Percentiles rank a stretch among this genome's conserved stretches.
Conservation (phyloP, 2,113 vertebrate species). For the Leiothrix lutea region DNA sequence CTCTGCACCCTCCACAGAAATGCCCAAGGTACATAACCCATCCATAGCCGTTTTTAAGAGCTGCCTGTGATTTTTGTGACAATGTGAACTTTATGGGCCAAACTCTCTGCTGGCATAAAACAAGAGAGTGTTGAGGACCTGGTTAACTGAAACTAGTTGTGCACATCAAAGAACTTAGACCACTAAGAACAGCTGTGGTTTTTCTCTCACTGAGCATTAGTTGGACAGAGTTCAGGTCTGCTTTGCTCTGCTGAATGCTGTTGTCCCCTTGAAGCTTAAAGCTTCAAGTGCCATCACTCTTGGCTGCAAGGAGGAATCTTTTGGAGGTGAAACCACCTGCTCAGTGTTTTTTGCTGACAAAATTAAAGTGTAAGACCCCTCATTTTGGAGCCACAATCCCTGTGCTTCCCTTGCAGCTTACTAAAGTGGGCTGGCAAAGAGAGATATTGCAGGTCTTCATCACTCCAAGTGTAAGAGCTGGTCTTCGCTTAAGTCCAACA, state of each 20-base stretch:
- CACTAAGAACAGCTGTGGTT: neutral
- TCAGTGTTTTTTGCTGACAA: neutral
- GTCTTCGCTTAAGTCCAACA: neutral
- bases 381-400: neutral
- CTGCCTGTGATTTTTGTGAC: neutral
- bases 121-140: neutral
- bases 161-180: neutral
- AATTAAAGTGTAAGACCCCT: neutral
- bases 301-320: neutral
- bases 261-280: neutral
- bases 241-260: too few relatives aligned
- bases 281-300: neutral
- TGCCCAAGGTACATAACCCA: neutral
- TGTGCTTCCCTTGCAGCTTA: neutral
- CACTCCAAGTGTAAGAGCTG: accelerated
- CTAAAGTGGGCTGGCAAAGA: neutral
- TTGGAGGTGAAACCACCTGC: neutral
- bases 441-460: neutral
- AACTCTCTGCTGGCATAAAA: neutral
- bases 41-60: neutral
- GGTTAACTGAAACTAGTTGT: neutral
- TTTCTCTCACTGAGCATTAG: neutral
- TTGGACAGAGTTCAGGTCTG: neutral
- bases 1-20: neutral
- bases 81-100: neutral